Percentiles rank a stretch among this genome's conserved stretches.
phyloP scores from a whole-genome alignment of 2,113 vertebrate genomes.

The Heptranchias perlo region DNA sequence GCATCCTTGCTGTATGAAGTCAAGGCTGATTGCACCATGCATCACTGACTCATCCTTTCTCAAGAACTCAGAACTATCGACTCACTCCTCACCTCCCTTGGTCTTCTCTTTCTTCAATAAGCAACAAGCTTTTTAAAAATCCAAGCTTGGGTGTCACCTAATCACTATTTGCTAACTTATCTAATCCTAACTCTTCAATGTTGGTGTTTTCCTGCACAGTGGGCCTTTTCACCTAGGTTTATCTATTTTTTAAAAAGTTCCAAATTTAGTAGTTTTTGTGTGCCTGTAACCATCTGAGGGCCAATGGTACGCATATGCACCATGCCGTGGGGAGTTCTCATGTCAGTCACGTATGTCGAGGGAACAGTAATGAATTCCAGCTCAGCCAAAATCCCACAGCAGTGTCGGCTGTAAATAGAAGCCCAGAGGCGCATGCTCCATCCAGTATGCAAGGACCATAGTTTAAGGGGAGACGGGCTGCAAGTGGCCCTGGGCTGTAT shows the following conservation, averaged over 20 bases:
- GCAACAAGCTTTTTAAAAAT: too few species aligned
- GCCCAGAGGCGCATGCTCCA: neutral
- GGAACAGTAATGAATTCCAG: constrained; percentile 15
- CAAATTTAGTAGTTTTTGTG: neutral
- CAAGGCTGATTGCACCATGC: too few species aligned
- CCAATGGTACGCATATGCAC: neutral
- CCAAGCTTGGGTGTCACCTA: too few species aligned
- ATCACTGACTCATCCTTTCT: too few species aligned
- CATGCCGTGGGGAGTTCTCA: neutral
- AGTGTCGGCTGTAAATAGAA: neutral
- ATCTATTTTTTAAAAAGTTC: neutral
- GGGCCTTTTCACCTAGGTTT: neutral
- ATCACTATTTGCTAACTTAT: too few species aligned
- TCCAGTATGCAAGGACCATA: neutral
- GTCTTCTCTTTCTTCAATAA: too few species aligned
- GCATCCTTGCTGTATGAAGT: too few species aligned
- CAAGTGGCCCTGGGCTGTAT: neutral
- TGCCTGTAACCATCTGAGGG: neutral
- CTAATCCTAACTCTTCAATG: neutral
- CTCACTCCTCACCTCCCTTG: too few species aligned
- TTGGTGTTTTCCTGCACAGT: neutral
- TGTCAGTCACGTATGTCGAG: neutral
- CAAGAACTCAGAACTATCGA: neutral
- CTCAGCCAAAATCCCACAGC: constrained; percentile 40
- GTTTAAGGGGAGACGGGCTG: neutral